Conservation (phyloP, 2,113 vertebrate species). For the Isurus oxyrinchus region DNA sequence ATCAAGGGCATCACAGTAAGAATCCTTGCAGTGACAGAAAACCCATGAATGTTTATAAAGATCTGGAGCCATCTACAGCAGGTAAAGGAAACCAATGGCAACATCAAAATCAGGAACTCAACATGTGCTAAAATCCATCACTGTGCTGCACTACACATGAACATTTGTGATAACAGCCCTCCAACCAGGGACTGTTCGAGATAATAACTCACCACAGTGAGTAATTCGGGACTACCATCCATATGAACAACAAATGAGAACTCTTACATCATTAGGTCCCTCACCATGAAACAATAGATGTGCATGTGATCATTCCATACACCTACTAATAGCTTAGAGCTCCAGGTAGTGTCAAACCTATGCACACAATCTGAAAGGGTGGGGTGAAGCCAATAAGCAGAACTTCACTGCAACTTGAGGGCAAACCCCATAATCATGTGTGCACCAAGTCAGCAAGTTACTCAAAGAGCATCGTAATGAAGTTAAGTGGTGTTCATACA, state of each 20-base stretch:
- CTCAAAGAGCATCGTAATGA: not conserved
- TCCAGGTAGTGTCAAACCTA: not conserved
- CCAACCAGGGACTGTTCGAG: not conserved
- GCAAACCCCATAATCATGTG: not conserved
- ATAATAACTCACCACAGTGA: too few relatives aligned
- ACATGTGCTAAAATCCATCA: not conserved
- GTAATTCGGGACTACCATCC: not conserved
- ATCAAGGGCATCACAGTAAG: not conserved
- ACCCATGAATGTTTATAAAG: not conserved
- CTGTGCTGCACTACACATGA: not conserved
- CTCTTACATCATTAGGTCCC: not conserved
- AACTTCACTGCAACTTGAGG: not conserved
- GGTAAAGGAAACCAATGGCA: not conserved
- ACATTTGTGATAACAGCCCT: not conserved
- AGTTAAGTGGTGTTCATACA: not conserved
- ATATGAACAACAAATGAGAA: not conserved
- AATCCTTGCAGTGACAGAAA: not conserved
- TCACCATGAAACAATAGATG: not conserved
- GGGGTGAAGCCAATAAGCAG: not conserved
- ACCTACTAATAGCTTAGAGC: not conserved
- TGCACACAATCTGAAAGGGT: not conserved
- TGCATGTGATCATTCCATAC: not conserved
- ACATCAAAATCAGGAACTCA: not conserved
- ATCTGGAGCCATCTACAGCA: not conserved
- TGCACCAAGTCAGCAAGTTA: not conserved